Conservation (phyloP, 1,140 invertebrate genomes). For the Atta texana region DNA sequence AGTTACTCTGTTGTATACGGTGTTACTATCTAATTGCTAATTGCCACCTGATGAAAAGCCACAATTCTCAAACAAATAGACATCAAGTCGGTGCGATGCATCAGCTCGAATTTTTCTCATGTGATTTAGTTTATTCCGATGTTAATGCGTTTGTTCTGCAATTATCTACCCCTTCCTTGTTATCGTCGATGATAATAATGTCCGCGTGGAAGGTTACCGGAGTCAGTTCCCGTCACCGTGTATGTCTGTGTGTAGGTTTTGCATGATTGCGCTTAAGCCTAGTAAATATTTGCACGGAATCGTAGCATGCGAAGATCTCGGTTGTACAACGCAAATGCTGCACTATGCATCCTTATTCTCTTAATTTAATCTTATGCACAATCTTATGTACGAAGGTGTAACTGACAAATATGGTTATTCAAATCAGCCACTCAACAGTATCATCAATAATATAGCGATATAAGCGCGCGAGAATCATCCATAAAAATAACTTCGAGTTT, state of each 20-base stretch:
- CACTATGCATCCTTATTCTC: constrained; percentile 3
- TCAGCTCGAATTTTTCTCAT: constrained; percentile 3
- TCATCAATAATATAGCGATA: constrained; percentile 15
- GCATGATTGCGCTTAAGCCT: neutral
- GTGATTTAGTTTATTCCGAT: constrained; percentile 27
- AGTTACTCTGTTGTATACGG: constrained; percentile 50
- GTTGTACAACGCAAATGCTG: neutral
- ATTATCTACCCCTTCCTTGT: constrained; percentile 6
- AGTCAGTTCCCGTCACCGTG: neutral
- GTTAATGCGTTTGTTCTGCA: constrained; percentile 52
- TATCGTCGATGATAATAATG: constrained; percentile 45
- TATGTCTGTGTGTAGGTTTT: neutral
- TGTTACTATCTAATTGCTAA: constrained; percentile 50
- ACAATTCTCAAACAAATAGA: neutral
- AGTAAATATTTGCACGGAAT: constrained; percentile 54
- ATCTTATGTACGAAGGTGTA: constrained; percentile 20
- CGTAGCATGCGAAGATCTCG: constrained; percentile 4
- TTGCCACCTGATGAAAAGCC: constrained; percentile 40
- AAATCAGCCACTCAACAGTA: constrained; percentile 51
- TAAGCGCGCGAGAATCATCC: constrained; percentile 29
- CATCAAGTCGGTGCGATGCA: neutral
- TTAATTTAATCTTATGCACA: constrained; percentile 7
- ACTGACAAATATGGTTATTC: constrained; percentile 53
- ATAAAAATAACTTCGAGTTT: constrained; percentile 46
- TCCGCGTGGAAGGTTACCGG: constrained; percentile 20